These are phyloP conservation scores for Iselma pallidipennis DNA, from an alignment of 2,888 invertebrate species.

Conservation along the genomic window DNA sequence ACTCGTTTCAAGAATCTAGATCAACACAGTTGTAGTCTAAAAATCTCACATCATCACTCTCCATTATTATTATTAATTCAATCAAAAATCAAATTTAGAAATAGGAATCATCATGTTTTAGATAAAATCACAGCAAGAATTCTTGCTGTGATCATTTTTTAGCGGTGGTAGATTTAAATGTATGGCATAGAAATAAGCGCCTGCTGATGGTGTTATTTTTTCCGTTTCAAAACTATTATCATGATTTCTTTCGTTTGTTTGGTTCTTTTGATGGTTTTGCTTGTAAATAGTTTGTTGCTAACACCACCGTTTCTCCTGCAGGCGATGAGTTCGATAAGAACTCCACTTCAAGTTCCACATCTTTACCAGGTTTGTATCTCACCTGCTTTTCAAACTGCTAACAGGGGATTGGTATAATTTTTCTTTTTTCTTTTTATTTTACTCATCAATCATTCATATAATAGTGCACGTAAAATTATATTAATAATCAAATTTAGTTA, in stretches of 20 bases:
- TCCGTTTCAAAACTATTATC: conserved; percentile 13
- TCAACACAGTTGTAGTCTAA: neutral
- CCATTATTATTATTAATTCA: no score
- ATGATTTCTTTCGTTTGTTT: conserved; percentile 4
- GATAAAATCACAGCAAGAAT: neutral
- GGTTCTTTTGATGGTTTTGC: conserved; percentile 22
- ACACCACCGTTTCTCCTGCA: conserved; percentile 51
- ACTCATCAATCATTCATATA: neutral
- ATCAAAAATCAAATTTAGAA: neutral
- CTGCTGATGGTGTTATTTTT: neutral
- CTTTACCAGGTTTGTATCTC: conserved; percentile 67
- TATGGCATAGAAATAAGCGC: neutral
- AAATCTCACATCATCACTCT: no score
- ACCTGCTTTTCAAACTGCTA: conserved; percentile 34
- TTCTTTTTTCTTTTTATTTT: neutral
- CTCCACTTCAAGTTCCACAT: conserved; percentile 70
- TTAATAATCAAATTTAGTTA: neutral
- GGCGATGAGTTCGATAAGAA: conserved; percentile 71
- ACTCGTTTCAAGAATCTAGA: neutral
- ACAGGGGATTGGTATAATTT: neutral
- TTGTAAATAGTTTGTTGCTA: conserved; percentile 38
- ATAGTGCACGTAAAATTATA: neutral
- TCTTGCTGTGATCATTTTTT: neutral
- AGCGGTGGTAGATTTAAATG: neutral
- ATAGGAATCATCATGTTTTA: neutral